phyloP scores from a whole-genome alignment of 2,797 vertebrate genomes.

The Parauchenoglanis punctatus region DNA sequence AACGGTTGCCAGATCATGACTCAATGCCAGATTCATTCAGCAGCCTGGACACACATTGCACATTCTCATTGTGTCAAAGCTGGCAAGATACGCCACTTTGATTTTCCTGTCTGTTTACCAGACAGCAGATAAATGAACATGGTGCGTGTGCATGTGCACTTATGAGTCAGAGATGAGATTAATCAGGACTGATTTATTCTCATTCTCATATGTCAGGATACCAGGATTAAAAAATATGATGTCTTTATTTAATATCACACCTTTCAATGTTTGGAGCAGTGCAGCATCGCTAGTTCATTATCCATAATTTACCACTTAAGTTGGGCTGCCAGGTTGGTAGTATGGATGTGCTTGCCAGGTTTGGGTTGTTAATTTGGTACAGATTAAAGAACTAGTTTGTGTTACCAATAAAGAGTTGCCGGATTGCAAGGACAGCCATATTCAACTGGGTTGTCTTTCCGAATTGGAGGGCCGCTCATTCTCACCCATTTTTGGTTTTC shows the following conservation, averaged over 20 bases:
- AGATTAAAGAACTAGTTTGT: not conserved
- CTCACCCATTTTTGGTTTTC: not conserved
- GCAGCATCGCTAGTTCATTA: not conserved
- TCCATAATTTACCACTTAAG: not conserved
- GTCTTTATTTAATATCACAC: not conserved
- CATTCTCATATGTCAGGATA: conserved; percentile 12
- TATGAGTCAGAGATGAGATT: not conserved
- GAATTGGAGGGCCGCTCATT: not conserved
- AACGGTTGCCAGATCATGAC: conserved; percentile 50
- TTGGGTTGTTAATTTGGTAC: not conserved
- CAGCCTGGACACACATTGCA: conserved; percentile 42
- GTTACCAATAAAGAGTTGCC: not conserved
- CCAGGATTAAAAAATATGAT: not conserved
- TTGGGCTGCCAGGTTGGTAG: not conserved
- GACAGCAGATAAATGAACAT: conserved; percentile 34
- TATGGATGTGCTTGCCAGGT: not conserved
- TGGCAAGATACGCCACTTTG: conserved; percentile 24
- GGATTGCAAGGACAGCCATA: not conserved
- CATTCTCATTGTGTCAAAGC: conserved; percentile 36
- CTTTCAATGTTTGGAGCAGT: not conserved
- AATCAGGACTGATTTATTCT: not conserved
- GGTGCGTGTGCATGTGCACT: not conserved
- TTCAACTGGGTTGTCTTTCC: not conserved
- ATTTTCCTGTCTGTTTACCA: conserved; percentile 33
- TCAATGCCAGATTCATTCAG: conserved; percentile 49